Conservation (phyloP, 2,797 vertebrate genomes). For the Rhinichthys osculus region DNA sequence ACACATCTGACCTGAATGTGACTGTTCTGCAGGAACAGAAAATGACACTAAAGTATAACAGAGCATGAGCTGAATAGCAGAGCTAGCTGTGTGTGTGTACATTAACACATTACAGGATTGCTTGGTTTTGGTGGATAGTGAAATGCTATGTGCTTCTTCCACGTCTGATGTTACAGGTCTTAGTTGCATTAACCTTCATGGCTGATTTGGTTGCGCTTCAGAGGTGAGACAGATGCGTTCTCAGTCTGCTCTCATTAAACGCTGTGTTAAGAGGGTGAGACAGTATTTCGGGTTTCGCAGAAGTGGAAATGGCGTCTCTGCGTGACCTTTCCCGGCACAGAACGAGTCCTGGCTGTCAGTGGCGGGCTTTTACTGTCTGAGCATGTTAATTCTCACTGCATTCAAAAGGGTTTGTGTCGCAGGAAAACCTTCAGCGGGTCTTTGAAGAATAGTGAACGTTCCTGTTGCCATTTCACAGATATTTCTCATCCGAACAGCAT, state of each 20-base stretch:
- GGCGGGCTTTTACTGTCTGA: neutral
- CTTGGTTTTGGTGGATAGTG: neutral
- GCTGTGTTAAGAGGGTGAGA: conserved; percentile 2
- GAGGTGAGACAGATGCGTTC: conserved; percentile 28
- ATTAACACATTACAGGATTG: neutral
- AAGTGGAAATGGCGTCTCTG: conserved; percentile 26
- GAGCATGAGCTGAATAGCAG: neutral
- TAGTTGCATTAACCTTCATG: conserved; percentile 33
- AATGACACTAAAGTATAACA: neutral
- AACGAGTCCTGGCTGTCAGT: conserved; percentile 4
- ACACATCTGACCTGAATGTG: conserved; percentile 17
- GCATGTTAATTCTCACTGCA: neutral
- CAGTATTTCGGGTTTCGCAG: neutral
- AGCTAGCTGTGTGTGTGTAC: neutral
- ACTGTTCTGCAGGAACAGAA: neutral
- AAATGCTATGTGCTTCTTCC: neutral
- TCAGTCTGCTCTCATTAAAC: conserved; percentile 33
- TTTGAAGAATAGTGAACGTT: neutral
- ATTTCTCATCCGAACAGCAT: neutral
- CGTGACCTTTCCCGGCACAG: conserved; percentile 43
- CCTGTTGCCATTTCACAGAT: neutral
- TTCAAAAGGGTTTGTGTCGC: neutral
- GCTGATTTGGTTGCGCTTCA: neutral
- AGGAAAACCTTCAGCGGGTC: neutral
- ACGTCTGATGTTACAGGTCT: neutral